phyloP scores from a whole-genome alignment of 92 coral and sea anemone genomes.

The Desmophyllum pertusum region DNA sequence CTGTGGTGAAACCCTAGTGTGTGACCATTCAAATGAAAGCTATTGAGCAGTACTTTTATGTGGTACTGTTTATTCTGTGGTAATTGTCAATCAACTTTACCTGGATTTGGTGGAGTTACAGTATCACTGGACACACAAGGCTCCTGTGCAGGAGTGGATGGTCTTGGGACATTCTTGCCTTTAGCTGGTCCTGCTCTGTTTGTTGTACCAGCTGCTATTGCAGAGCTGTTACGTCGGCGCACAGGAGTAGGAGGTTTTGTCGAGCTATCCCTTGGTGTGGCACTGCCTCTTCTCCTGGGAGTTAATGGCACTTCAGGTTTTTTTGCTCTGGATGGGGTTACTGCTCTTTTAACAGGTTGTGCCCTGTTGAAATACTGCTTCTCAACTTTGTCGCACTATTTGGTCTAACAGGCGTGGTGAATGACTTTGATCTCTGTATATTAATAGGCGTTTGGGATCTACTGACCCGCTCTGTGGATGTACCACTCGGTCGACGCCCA shows the following conservation, averaged over 20 bases:
- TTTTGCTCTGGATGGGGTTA: conserved; percentile 30
- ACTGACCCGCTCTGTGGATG: background rate
- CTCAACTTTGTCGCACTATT: background rate
- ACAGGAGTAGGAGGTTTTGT: conserved; percentile 6
- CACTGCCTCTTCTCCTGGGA: conserved; percentile 37
- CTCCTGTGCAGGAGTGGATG: conserved; percentile 20
- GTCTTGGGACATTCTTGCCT: background rate
- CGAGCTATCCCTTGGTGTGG: conserved; percentile 15
- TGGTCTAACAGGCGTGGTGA: conserved; percentile 14
- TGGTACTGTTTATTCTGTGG: background rate
- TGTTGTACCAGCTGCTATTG: background rate
- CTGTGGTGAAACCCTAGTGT: too few species aligned
- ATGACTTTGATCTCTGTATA: conserved; percentile 30
- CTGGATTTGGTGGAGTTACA: conserved; percentile 40
- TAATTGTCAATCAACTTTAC: background rate
- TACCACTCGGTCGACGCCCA: conserved; percentile 2
- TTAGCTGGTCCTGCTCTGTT: background rate
- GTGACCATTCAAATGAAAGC: background rate
- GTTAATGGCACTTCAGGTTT: conserved; percentile 7
- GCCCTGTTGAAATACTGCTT: conserved; percentile 16
- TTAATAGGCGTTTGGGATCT: background rate
- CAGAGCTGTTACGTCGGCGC: conserved; percentile 20
- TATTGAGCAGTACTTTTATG: background rate
- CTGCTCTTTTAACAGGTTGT: conserved; percentile 1
- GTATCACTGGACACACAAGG: background rate